Base-by-base conservation (phyloP, 2,888 invertebrate genomes). In the Diplolepis rosae region DNA sequence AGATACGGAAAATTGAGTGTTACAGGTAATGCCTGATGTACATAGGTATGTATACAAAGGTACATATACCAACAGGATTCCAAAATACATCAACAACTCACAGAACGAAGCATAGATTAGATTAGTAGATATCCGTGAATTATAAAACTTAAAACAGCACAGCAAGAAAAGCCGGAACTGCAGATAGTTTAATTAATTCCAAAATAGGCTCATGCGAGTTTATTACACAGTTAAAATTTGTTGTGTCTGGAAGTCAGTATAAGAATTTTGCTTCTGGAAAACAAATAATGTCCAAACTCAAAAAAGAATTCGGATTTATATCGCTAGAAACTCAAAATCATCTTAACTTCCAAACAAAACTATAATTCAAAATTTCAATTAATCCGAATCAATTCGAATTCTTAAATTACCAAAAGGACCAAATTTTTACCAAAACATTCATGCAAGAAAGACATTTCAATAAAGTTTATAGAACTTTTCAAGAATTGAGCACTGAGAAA, bases 1-100 rank as follows among this genome's bases (percentile, higher is more conserved):
- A 81, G 72, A 82, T 78, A 77, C 79, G 75, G 75, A 78, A 82
- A 82, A 48, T 69, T 48, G 15, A 78, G 79, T 80, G 75, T 81
- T 81, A 82, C 81, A 82, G 81, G 78, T 78, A 82, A 82, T 78
- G 78, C 79, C 78, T 70, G 82, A 80, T 77, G 77, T 79, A 72
- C 74, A 77, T 80, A 77, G 77, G 77, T 76, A 74, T 72, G 76
- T 80, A 73, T 69, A 22, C 35, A 56, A 11, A n/a, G n/a, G n/a
- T n/a, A n/a, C n/a, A n/a, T n/a, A 22, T 56, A 32, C 28, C 52
- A 52, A 77, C 68, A 78, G 73, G 45, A 75, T 79, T 73, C 70
- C 74, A 82, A 61, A 61, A 82, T 70, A 71, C 77, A 71, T 75
- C 79, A 80, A 80, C 80, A 79, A 79, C 80, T 80, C 76, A 82